Evolutionary conservation across 2,113 vertebrate species (phyloP), one percentile per base, ranked within the genome.

Genomic region (Alectura lathami): DNA sequence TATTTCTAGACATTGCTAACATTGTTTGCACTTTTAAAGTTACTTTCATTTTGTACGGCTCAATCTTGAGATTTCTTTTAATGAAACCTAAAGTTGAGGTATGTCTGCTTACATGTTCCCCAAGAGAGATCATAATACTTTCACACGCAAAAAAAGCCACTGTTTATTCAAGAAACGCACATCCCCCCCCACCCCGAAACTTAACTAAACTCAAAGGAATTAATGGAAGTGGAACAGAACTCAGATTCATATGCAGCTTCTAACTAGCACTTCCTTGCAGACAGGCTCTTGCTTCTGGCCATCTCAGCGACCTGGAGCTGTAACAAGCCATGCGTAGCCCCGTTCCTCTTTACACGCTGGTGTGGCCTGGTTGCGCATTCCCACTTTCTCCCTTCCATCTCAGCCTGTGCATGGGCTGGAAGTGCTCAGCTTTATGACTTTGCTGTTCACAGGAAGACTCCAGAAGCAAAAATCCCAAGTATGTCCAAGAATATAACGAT

Each of bases 311-410:
- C 3, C 2, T 51, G 0, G 2, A 40, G 8, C 17, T 16, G n/a
- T 24, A 47, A 40, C 4, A 78, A 78, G 38, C 38, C 4, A 13
- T 5, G 9, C 30, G 16, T 2, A 74, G 21, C 17, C 24, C n/a
- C 0, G 0, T 21, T 30, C 24, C 17, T 74, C 30, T 50, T 54
- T 5, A 36, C 5, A 30, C 4, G 3, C 21, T 47, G 60, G 7
- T 30, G 45, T 21, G 24, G 59, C 20, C 32, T 60, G 17, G 21
- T 27, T 17, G 68, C 53, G 68, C 17, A 32, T 48, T 91, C 26
- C 26, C 62, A 68, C 40, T 26, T 40, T 62, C 45, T 53, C 17
- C 40, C 27, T 42, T 30, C 30, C 13, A 64, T 38, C 59, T 48
- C 40, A 32, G 45, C 5, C 26, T 43, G 22, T 20, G 26, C 26